These are phyloP conservation scores for Erebia palarica DNA, from an alignment of 2,888 invertebrate species.

Conservation along the genomic window DNA sequence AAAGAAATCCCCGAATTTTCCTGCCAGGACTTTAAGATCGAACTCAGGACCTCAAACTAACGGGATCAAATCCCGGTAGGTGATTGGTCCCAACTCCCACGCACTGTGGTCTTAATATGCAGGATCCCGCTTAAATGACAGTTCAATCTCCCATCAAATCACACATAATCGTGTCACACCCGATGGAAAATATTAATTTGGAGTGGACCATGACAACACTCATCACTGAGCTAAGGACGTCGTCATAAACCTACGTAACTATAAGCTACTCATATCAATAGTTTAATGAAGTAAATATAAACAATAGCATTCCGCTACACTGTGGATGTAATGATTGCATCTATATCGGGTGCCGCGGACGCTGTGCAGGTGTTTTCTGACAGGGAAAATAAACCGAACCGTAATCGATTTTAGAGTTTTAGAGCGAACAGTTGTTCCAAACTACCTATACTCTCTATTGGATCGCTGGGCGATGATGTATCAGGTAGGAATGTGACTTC, in stretches of 20 bases:
- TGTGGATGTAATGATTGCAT: constrained; percentile 61
- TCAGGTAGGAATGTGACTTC: constrained; percentile 37
- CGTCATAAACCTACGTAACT: not conserved
- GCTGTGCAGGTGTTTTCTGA: constrained; percentile 71
- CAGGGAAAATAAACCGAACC: constrained; percentile 75
- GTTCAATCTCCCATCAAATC: too few species aligned
- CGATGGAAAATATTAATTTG: too few species aligned
- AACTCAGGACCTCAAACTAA: too few species aligned
- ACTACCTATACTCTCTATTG: constrained; percentile 38
- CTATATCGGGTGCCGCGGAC: constrained; percentile 73
- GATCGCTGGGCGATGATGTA: constrained; percentile 42
- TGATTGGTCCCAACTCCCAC: too few species aligned
- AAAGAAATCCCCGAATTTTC: too few species aligned
- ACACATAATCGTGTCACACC: too few species aligned
- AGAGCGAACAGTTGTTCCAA: constrained; percentile 63
- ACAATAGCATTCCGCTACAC: constrained; percentile 34
- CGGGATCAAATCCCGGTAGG: too few species aligned
- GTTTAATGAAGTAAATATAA: constrained; percentile 31
- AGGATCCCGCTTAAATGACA: too few species aligned
- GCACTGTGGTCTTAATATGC: too few species aligned
- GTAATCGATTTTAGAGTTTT: constrained; percentile 76
- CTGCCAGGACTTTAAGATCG: too few species aligned
- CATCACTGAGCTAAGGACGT: too few species aligned
- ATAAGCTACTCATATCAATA: constrained; percentile 23
- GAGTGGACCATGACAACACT: too few species aligned